phyloP scores from a whole-genome alignment of 2,888 invertebrate genomes.

The Cordilura impudica region DNA sequence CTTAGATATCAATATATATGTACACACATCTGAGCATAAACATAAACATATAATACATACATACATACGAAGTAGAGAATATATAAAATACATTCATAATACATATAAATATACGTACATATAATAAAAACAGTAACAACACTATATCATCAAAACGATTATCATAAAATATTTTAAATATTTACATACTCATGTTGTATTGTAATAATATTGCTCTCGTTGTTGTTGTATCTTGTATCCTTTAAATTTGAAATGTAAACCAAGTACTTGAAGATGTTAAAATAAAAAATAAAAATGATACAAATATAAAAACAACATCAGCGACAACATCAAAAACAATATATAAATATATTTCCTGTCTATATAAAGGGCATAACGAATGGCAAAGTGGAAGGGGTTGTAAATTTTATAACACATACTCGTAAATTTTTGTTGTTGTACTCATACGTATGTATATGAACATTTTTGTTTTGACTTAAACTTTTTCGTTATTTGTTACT shows the following conservation, averaged over 20 bases:
- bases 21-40: not conserved
- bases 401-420: conserved; percentile 19
- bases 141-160: conserved; percentile 55
- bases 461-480: not conserved
- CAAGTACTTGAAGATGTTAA: conserved; percentile 5
- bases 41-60: not conserved
- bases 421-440: conserved; percentile 19
- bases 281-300: conserved; percentile 6
- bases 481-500: not conserved
- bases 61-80: not conserved
- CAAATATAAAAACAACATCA: conserved; percentile 13
- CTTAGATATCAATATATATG: conserved; percentile 19
- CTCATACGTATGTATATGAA: no score
- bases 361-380: not conserved
- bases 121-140: conserved; percentile 44
- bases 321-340: conserved; percentile 28
- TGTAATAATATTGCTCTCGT: not conserved
- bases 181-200: conserved; percentile 35
- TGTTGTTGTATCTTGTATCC: not conserved
- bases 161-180: conserved; percentile 57
- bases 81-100: no score
- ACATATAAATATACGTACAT: not conserved
- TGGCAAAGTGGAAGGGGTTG: conserved; percentile 1
- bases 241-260: conserved; percentile 36
- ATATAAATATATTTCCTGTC: not conserved